phyloP scores from a whole-genome alignment of 2,797 vertebrate genomes.

The Sternotherus odoratus region DNA sequence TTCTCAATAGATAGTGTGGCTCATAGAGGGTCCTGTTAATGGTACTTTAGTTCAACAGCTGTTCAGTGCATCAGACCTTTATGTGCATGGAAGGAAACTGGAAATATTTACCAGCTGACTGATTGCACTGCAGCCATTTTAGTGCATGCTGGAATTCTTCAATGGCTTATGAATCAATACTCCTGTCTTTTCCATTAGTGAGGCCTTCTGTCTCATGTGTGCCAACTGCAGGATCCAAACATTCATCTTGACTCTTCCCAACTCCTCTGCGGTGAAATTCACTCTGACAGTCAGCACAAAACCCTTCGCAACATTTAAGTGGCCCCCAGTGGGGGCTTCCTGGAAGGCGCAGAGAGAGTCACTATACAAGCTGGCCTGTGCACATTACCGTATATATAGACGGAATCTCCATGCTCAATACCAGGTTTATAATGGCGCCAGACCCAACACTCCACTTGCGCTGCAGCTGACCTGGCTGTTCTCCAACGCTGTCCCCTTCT shows the following conservation, averaged over 20 bases:
- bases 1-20: neutral
- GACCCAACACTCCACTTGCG: too few species aligned
- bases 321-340: neutral
- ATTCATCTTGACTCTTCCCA: neutral
- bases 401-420: neutral
- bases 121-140: neutral
- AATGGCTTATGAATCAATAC: neutral
- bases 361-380: neutral
- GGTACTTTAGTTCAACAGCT: neutral
- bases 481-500: too few species aligned
- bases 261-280: neutral
- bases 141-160: neutral
- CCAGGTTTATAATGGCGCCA: too few species aligned
- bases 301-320: neutral
- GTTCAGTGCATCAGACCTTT: neutral
- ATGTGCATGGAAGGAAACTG: neutral
- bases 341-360: neutral
- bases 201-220: neutral
- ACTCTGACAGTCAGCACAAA: neutral
- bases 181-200: neutral
- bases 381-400: too few species aligned
- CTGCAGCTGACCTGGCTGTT: too few species aligned
- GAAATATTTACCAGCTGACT: neutral
- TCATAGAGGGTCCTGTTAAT: constrained; percentile 28
- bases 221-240: neutral